Conservation (phyloP, 2,797 vertebrate genomes). For the Lithobates sylvaticus region DNA sequence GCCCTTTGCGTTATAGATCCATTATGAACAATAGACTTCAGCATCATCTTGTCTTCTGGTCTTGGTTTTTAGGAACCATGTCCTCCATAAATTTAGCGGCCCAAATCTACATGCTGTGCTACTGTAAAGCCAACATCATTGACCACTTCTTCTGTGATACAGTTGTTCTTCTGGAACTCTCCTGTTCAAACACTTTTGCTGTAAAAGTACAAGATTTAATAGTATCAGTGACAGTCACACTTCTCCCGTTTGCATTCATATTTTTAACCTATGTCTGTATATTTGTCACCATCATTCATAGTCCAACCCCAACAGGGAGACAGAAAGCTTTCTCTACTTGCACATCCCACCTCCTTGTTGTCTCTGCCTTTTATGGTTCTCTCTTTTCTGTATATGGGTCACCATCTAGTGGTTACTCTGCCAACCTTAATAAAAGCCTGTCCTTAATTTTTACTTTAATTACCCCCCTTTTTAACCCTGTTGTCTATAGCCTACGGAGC, state of each 20-base stretch:
- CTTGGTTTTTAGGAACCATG: slow-evolving; percentile 62
- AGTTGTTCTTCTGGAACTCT: slow-evolving; percentile 27
- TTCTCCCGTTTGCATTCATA: slow-evolving; percentile 39
- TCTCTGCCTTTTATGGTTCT: slow-evolving; percentile 32
- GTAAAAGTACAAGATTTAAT: slow-evolving; percentile 40
- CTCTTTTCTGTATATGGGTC: slow-evolving; percentile 32
- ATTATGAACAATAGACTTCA: slow-evolving; percentile 62
- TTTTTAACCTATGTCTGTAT: slow-evolving; percentile 34
- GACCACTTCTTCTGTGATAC: slow-evolving; percentile 54
- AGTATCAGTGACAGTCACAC: slow-evolving; percentile 15
- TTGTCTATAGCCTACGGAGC: slow-evolving; percentile 41
- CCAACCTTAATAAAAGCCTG: slow-evolving; percentile 19
- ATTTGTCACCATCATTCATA: slow-evolving; percentile 15
- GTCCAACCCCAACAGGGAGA: not conserved
- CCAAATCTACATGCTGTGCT: not conserved
- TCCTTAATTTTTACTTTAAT: slow-evolving; percentile 35
- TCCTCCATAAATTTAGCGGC: slow-evolving; percentile 47
- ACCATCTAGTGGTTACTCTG: slow-evolving; percentile 8
- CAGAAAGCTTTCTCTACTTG: slow-evolving; percentile 43
- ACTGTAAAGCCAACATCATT: slow-evolving; percentile 26
- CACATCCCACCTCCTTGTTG: slow-evolving; percentile 39
- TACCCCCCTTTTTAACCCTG: slow-evolving; percentile 42
- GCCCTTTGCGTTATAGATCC: slow-evolving; percentile 54
- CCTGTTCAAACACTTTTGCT: slow-evolving; percentile 19
- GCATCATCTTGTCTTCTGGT: slow-evolving; percentile 63